Conservation (phyloP, 2,113 vertebrate genomes). For the Sterrhoptilus dennistouni region DNA sequence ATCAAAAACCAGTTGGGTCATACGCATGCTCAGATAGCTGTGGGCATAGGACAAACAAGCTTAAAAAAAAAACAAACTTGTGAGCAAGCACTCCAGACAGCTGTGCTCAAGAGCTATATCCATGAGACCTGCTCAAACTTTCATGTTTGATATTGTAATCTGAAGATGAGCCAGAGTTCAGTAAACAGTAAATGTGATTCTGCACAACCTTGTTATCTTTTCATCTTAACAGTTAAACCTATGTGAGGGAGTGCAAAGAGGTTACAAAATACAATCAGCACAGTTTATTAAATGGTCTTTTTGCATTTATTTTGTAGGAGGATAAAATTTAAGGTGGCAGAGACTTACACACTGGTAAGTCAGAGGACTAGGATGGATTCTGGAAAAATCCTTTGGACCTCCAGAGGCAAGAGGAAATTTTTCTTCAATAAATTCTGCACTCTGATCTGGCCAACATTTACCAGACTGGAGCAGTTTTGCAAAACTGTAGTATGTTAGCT, state of each 20-base stretch:
- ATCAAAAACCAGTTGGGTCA: not conserved
- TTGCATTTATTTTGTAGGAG: not conserved
- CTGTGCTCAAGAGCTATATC: not conserved
- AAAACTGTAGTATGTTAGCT: not conserved
- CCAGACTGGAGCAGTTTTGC: not conserved
- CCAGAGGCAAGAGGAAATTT: not conserved
- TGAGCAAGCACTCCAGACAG: not conserved
- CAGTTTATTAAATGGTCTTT: not conserved
- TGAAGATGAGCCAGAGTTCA: not conserved
- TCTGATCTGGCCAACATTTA: not conserved
- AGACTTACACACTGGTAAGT: not conserved
- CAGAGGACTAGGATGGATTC: not conserved
- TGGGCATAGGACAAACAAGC: not conserved
- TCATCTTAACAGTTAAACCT: constrained; percentile 5
- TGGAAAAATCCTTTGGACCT: not conserved
- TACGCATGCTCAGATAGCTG: not conserved
- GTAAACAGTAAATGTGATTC: not conserved
- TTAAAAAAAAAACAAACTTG: not conserved
- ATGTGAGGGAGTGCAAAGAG: not conserved
- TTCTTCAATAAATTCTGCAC: not conserved
- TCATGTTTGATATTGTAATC: not conserved
- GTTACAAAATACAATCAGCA: constrained; percentile 11
- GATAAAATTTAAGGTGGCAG: not conserved
- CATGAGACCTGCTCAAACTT: not conserved
- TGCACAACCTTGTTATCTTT: constrained; percentile 18